A percentile compares a stretch with the other conserved stretches of the same genome.
These are phyloP conservation scores for Serrognathus titanus DNA, from an alignment of 2,888 invertebrate species.

Conservation along the genomic window DNA sequence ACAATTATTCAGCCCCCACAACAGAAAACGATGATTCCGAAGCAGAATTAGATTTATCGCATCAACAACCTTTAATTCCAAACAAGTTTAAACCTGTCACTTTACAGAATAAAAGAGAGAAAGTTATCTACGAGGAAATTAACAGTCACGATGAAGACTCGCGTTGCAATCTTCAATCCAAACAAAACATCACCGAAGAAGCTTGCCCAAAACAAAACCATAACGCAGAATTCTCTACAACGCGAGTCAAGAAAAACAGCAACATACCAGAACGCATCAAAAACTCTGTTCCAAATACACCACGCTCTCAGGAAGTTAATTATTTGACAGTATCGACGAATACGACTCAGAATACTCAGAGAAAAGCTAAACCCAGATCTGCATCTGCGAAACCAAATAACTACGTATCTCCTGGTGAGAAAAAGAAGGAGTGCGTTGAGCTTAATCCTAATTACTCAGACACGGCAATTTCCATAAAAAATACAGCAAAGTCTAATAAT, in stretches of 20 bases:
- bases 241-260: too few relatives aligned
- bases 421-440: constrained; percentile 6
- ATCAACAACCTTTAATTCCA: neutral
- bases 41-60: constrained; percentile 6
- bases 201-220: too few relatives aligned
- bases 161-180: too few relatives aligned
- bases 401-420: neutral
- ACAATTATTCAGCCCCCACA: constrained; percentile 4
- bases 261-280: neutral
- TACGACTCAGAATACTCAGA: neutral
- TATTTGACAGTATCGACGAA: too few relatives aligned
- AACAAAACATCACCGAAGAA: too few relatives aligned
- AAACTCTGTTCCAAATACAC: neutral
- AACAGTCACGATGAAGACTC: constrained; percentile 7
- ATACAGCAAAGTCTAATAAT: neutral
- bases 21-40: constrained; percentile 16
- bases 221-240: too few relatives aligned
- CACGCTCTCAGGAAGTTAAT: neutral
- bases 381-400: constrained; percentile 2
- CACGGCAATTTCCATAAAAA: constrained; percentile 9
- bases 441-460: constrained; percentile 14
- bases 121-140: constrained; percentile 15
- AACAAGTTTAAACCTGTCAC: constrained; percentile 11
- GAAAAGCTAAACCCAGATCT: constrained; percentile 12
- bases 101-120: neutral